These are phyloP conservation scores for Macrophya annulata DNA, from an alignment of 2,888 invertebrate species.

Conservation along the genomic window DNA sequence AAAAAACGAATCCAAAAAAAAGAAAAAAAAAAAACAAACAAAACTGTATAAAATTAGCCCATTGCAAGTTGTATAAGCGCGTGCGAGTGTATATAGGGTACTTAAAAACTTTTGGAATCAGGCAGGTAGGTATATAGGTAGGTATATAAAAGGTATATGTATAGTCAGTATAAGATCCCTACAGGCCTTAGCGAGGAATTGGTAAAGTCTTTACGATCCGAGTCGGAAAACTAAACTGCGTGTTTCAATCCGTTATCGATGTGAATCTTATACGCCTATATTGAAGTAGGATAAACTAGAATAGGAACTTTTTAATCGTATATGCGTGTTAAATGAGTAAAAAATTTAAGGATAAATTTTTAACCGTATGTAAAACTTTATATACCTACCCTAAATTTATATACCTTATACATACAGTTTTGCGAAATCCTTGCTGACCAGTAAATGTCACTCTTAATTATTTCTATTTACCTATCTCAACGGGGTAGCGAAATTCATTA, in stretches of 20 bases:
- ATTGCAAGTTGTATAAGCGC: neutral
- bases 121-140: too few relatives aligned
- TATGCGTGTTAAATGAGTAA: neutral
- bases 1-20: too few relatives aligned
- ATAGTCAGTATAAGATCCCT: constrained; percentile 24
- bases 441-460: constrained; percentile 35
- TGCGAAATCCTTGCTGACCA: neutral
- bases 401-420: neutral
- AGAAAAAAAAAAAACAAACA: neutral
- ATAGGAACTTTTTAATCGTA: neutral
- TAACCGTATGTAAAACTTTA: too few relatives aligned
- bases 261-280: neutral
- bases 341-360: too few relatives aligned
- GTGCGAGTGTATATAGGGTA: constrained; percentile 11
- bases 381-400: too few relatives aligned
- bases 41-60: neutral
- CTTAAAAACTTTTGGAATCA: constrained; percentile 37
- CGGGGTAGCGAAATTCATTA: constrained; percentile 41
- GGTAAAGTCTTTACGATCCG: constrained; percentile 40
- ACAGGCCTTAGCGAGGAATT: constrained; percentile 23
- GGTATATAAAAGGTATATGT: constrained; percentile 22
- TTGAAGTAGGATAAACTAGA: neutral
- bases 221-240: constrained; percentile 14
- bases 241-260: constrained; percentile 6
- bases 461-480: constrained; percentile 1